phyloP scores from a whole-genome alignment of 2,888 invertebrate genomes.

The Archips xylosteana region DNA sequence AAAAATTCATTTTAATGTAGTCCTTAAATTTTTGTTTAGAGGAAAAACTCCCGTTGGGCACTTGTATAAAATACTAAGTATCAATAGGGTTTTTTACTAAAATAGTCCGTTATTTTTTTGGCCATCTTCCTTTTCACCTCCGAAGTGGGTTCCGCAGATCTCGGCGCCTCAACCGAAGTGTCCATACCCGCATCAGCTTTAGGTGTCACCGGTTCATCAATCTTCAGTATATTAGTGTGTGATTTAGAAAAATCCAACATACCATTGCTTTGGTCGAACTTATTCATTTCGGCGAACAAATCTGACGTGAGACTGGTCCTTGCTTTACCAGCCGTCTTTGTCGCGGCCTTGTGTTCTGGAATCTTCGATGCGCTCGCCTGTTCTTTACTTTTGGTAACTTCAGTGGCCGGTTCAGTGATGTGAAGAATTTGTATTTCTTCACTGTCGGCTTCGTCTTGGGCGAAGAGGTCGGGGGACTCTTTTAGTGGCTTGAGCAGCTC shows the following conservation, averaged over 20 bases:
- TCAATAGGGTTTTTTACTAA: conserved; percentile 66
- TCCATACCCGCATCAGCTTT: conserved; percentile 41
- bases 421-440: conserved; percentile 45
- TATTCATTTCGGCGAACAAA: conserved; percentile 66
- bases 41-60: neutral
- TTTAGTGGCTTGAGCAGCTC: conserved; percentile 42
- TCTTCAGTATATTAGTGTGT: conserved; percentile 45
- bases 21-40: neutral
- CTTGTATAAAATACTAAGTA: neutral
- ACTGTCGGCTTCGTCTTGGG: conserved; percentile 60
- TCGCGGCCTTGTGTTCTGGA: neutral
- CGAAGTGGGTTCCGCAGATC: conserved; percentile 53
- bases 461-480: conserved; percentile 69
- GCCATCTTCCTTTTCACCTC: conserved; percentile 68
- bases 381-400: neutral
- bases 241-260: conserved; percentile 57
- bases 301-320: conserved; percentile 44
- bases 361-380: conserved; percentile 1
- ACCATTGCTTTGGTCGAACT: conserved; percentile 61
- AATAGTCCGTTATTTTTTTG: conserved; percentile 78
- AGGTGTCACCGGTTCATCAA: conserved; percentile 10
- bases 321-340: conserved; percentile 25
- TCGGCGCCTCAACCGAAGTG: conserved; percentile 47
- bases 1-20: too few species aligned
- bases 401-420: neutral